Evolutionary conservation across 2,113 vertebrate genomes (phyloP).

Genomic region (Eurypyga helias): DNA sequence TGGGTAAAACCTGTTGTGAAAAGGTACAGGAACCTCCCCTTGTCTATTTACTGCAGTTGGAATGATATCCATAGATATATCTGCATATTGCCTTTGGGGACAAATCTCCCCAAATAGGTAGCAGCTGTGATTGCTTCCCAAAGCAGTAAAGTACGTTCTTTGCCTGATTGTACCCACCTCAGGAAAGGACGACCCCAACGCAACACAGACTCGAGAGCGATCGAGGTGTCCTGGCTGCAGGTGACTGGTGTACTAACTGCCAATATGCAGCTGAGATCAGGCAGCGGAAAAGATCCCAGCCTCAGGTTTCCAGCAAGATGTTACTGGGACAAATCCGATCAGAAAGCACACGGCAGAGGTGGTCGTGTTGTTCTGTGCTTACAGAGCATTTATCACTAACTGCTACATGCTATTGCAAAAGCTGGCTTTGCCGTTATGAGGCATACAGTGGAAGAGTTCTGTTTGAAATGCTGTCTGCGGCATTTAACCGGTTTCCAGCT

Average conservation of each 20-base stretch:
- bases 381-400: neutral
- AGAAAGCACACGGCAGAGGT: neutral
- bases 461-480: neutral
- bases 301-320: neutral
- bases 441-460: neutral
- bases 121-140: neutral
- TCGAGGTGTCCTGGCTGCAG: rapidly evolving
- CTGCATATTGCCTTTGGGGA: neutral
- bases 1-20: neutral
- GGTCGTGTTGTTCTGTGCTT: neutral
- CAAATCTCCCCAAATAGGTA: neutral
- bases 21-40: neutral
- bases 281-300: neutral
- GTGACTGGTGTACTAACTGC: neutral
- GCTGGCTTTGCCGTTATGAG: neutral
- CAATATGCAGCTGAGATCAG: neutral
- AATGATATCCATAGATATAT: neutral
- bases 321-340: neutral
- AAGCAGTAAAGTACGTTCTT: neutral
- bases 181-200: rapidly evolving
- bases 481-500: neutral
- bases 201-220: rapidly evolving
- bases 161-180: neutral
- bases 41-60: neutral
- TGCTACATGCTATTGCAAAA: neutral